phyloP scores from a whole-genome alignment of 2,113 vertebrate genomes.

The Rhabdomys dilectus region DNA sequence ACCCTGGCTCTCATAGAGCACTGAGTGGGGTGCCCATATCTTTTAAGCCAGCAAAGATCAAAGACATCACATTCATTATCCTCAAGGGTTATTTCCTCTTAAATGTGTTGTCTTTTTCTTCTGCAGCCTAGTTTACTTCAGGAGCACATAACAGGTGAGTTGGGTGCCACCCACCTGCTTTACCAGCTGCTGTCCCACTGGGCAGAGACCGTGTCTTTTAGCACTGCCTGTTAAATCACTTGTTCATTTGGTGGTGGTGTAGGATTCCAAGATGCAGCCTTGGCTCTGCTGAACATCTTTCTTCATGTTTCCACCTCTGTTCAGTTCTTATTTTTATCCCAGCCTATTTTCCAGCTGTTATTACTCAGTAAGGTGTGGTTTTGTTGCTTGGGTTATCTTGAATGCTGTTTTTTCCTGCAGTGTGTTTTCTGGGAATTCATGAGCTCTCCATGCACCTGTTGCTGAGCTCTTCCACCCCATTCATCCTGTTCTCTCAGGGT shows the following conservation, averaged over 20 bases:
- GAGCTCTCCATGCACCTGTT: neutral
- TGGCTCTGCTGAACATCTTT: neutral
- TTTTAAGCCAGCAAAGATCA: neutral
- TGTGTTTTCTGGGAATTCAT: neutral
- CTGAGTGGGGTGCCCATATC: too few relatives aligned
- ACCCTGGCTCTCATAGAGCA: neutral
- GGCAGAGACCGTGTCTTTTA: neutral
- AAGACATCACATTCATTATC: neutral
- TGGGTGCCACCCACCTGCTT: neutral
- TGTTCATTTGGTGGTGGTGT: neutral
- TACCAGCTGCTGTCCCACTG: accelerated
- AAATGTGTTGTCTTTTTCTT: neutral
- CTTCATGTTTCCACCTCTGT: neutral
- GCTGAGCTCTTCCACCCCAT: neutral
- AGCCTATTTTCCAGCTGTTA: neutral
- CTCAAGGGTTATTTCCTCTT: neutral
- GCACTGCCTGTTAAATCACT: neutral
- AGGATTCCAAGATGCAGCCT: neutral
- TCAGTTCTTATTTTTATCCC: neutral
- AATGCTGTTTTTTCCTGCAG: neutral
- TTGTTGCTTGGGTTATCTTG: neutral
- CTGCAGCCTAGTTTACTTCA: neutral
- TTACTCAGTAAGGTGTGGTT: neutral
- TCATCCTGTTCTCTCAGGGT: neutral
- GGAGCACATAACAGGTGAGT: neutral